Evolutionary conservation across 2,888 invertebrate genomes (phyloP).

Genomic region (Sycophila texana): DNA sequence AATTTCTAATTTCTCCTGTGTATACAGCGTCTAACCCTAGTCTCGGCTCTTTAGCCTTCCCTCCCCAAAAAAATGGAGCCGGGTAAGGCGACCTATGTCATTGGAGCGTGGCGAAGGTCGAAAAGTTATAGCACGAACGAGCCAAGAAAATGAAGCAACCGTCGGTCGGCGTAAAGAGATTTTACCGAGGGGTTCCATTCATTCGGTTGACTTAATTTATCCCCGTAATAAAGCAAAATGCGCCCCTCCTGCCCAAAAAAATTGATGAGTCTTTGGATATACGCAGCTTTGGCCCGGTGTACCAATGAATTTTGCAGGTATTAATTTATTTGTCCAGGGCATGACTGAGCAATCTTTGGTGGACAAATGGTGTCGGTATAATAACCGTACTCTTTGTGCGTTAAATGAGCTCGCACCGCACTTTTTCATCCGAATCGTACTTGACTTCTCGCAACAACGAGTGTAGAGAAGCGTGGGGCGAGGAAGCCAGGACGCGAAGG

Average conservation of each 20-base stretch:
- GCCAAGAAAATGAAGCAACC: slow-evolving; percentile 6
- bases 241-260: slow-evolving; percentile 1
- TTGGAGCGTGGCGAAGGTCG: background rate
- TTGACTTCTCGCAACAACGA: background rate
- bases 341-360: background rate
- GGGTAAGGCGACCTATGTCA: slow-evolving; percentile 9
- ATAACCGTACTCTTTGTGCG: background rate
- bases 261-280: background rate
- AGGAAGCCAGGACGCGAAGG: background rate
- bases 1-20: slow-evolving; percentile 20
- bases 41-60: background rate
- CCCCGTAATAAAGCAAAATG: slow-evolving; percentile 1
- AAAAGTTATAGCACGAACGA: slow-evolving; percentile 7
- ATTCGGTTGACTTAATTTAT: background rate
- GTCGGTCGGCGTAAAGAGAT: background rate
- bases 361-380: background rate
- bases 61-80: too few species aligned
- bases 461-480: too few species aligned
- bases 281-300: too few species aligned
- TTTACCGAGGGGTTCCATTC: background rate
- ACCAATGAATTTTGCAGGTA: background rate
- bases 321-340: background rate
- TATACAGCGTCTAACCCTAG: background rate
- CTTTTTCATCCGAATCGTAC: too few species aligned
- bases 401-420: background rate